Evolutionary conservation across 2,113 vertebrate species (phyloP).

Genomic region (Varanus salvator): DNA sequence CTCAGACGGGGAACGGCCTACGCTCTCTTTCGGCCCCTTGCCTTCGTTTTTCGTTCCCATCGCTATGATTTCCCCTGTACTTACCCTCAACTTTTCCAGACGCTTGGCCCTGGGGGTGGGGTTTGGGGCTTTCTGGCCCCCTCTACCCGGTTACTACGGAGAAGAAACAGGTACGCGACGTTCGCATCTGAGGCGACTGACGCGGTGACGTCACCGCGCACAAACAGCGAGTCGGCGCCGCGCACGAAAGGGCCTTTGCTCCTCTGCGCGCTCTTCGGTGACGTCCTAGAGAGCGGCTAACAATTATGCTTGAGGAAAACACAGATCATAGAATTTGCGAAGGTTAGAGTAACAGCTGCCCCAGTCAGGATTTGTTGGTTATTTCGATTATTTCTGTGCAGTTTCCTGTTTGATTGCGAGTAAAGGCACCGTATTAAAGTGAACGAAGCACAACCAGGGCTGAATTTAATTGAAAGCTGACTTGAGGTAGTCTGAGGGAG

Average conservation of each 20-base stretch:
- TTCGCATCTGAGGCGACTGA: neutral
- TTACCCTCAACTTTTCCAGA: constrained; percentile 60
- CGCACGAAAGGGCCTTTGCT: neutral
- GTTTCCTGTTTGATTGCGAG: neutral
- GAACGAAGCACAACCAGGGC: neutral
- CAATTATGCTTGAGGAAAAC: neutral
- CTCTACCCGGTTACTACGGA: neutral
- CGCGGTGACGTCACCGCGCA: constrained; percentile 16
- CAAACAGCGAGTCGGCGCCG: neutral
- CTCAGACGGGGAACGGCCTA: neutral
- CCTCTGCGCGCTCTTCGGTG: neutral
- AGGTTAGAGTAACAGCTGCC: neutral
- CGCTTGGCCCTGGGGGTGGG: neutral
- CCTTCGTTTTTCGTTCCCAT: neutral
- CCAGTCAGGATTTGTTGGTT: neutral
- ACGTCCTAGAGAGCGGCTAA: neutral
- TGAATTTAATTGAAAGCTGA: neutral
- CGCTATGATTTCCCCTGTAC: neutral
- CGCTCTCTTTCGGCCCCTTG: neutral
- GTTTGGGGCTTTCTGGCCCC: no score
- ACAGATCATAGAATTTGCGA: neutral
- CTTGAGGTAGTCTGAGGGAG: neutral
- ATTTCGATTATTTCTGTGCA: neutral
- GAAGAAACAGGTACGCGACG: neutral
- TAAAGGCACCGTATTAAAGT: neutral